Percentiles rank a stretch among this genome's conserved stretches.
These are phyloP conservation scores for Ceratothoa steindachneri DNA, from an alignment of 2,888 invertebrate species.

Conservation along the genomic window DNA sequence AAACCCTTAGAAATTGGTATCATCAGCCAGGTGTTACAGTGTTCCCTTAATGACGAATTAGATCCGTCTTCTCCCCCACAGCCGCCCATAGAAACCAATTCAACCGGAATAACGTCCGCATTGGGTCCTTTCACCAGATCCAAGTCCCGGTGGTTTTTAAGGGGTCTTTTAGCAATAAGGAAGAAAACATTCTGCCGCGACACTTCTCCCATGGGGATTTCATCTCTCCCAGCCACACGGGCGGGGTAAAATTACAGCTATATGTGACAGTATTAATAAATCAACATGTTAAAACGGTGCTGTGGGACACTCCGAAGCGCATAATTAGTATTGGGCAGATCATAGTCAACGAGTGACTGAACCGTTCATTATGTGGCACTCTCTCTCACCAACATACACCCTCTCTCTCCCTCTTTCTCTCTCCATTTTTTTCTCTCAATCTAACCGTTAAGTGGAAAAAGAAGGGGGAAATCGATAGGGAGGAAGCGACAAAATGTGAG, in stretches of 20 bases:
- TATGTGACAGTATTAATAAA: not conserved
- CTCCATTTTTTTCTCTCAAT: too few relatives aligned
- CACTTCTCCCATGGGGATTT: not conserved
- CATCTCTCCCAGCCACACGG: too few relatives aligned
- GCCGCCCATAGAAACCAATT: not conserved
- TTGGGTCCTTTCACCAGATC: not conserved
- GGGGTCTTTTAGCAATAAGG: not conserved
- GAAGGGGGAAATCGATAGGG: not conserved
- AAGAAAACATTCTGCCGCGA: not conserved
- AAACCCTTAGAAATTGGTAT: not conserved
- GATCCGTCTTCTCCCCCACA: not conserved
- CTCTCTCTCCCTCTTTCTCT: too few relatives aligned
- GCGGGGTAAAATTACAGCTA: not conserved
- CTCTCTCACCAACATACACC: too few relatives aligned
- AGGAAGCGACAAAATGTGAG: too few relatives aligned
- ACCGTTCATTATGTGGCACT: too few relatives aligned
- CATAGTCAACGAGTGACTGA: too few relatives aligned
- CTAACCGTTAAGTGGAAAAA: not conserved
- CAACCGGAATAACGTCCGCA: not conserved
- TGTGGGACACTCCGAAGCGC: too few relatives aligned
- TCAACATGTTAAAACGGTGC: not conserved
- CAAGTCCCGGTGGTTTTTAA: not conserved
- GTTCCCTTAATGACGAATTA: not conserved
- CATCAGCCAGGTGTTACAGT: not conserved
- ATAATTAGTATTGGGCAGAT: too few relatives aligned